These are phyloP conservation scores for Gonatopus flavifemur DNA, from an alignment of 1,140 invertebrate genomes.

Conservation along the genomic window DNA sequence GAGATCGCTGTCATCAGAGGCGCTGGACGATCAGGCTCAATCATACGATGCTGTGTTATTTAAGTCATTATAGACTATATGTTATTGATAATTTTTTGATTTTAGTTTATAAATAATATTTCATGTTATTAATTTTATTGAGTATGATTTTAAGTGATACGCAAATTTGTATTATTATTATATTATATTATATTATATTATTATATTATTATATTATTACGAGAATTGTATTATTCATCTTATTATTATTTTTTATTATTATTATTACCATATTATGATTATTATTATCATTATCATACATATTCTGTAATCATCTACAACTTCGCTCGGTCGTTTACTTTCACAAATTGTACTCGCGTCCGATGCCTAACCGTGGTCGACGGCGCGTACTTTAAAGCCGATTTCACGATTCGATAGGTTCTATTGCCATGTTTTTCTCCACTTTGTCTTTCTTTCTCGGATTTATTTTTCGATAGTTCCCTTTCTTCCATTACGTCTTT, in stretches of 20 bases:
- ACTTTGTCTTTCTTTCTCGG: slow-evolving; percentile 31
- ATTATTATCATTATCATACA: slow-evolving; percentile 15
- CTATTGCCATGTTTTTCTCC: slow-evolving; percentile 10
- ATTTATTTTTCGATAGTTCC: slow-evolving; percentile 24
- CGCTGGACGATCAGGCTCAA: slow-evolving; percentile 35
- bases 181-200: slow-evolving; percentile 22
- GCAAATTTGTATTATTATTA: slow-evolving; percentile 35
- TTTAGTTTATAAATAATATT: slow-evolving; percentile 56
- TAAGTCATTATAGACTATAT: slow-evolving; percentile 56
- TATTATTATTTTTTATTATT: slow-evolving; percentile 35
- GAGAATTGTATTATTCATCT: slow-evolving; percentile 33
- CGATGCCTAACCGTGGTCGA: slow-evolving; percentile 31
- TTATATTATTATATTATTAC: slow-evolving; percentile 38
- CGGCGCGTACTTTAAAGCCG: slow-evolving; percentile 18
- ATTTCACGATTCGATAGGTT: slow-evolving; percentile 21
- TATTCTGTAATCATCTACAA: slow-evolving; percentile 17
- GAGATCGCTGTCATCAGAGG: too few species aligned
- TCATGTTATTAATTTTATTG: slow-evolving; percentile 60
- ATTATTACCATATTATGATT: slow-evolving; percentile 40
- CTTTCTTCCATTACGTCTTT: neutral
- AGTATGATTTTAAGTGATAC: slow-evolving; percentile 45
- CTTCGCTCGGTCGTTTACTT: slow-evolving; percentile 40
- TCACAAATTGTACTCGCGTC: slow-evolving; percentile 46
- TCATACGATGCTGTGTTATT: slow-evolving; percentile 57
- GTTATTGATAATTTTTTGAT: slow-evolving; percentile 53